These are phyloP conservation scores for Apeira syringaria DNA, from an alignment of 2,888 invertebrate genomes.

Conservation along the genomic window DNA sequence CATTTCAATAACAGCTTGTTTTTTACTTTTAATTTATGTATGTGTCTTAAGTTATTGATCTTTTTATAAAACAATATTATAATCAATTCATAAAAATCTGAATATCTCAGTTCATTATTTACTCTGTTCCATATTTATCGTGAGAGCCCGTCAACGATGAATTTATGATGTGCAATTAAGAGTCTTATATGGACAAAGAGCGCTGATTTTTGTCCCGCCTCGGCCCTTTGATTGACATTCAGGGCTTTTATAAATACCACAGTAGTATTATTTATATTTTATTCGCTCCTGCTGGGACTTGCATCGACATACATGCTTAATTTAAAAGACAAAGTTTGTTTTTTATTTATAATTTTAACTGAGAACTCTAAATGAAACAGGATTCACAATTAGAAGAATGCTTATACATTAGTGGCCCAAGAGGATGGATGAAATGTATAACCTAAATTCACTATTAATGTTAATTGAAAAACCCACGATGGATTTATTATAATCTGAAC, in stretches of 20 bases:
- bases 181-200: constrained; percentile 52
- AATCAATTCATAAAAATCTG: constrained; percentile 9
- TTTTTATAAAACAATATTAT: neutral
- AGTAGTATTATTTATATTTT: neutral
- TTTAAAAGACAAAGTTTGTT: constrained; percentile 14
- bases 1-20: too few relatives aligned
- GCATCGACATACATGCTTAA: constrained; percentile 31
- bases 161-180: constrained; percentile 71
- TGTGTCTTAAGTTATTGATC: too few relatives aligned
- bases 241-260: constrained; percentile 8
- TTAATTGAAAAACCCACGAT: too few relatives aligned
- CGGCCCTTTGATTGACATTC: constrained; percentile 54
- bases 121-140: constrained; percentile 47
- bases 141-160: constrained; percentile 62
- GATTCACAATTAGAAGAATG: too few relatives aligned
- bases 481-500: too few relatives aligned
- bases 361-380: too few relatives aligned
- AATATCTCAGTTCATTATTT: constrained; percentile 28
- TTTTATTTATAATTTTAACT: too few relatives aligned
- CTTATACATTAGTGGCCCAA: too few relatives aligned
- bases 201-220: constrained; percentile 11
- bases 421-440: too few relatives aligned
- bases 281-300: constrained; percentile 1
- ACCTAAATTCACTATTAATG: too few relatives aligned
- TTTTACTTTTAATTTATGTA: too few relatives aligned